phyloP scores from a whole-genome alignment of 64 coral and sea anemone species.

The Orbicella faveolata region DNA sequence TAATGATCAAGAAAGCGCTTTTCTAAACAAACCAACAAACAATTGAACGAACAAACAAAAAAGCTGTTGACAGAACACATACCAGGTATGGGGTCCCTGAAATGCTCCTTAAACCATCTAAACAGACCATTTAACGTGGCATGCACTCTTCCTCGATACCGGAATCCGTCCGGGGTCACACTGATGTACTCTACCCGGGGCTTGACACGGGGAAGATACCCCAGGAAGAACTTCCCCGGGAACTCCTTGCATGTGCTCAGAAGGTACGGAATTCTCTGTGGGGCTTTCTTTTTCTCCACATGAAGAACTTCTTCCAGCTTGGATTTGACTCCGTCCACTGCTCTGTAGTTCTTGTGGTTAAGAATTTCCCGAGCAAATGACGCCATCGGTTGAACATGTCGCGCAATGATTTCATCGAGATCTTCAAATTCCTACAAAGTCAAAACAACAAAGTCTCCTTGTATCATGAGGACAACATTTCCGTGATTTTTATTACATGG shows the following conservation, averaged over 20 bases:
- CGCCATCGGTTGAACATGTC: constrained; percentile 95
- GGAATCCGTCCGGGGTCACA: constrained; percentile 90
- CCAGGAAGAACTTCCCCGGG: constrained; percentile 94
- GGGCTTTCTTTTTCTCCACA: constrained; percentile 78
- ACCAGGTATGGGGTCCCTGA: constrained; percentile 99
- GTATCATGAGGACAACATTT: too few species aligned
- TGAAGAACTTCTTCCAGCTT: constrained; percentile 81
- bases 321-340: constrained; percentile 76
- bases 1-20: not conserved
- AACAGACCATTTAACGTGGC: constrained; percentile 90
- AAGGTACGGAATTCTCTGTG: constrained; percentile 93
- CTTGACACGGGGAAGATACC: constrained; percentile 92
- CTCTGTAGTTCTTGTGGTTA: constrained; percentile 86
- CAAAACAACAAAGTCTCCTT: not conserved
- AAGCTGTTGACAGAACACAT: not conserved
- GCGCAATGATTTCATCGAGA: constrained; percentile 97
- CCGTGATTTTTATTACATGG: too few species aligned
- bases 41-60: not conserved
- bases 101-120: constrained; percentile 98
- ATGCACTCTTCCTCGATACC: constrained; percentile 87
- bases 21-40: not conserved
- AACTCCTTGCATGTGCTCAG: constrained; percentile 72
- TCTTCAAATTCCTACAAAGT: constrained; percentile 94
- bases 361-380: constrained; percentile 86
- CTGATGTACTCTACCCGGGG: constrained; percentile 85